Percentiles rank a stretch among this genome's conserved stretches.
Conservation (phyloP, 2,113 vertebrate genomes). For the Microtus montanus region DNA sequence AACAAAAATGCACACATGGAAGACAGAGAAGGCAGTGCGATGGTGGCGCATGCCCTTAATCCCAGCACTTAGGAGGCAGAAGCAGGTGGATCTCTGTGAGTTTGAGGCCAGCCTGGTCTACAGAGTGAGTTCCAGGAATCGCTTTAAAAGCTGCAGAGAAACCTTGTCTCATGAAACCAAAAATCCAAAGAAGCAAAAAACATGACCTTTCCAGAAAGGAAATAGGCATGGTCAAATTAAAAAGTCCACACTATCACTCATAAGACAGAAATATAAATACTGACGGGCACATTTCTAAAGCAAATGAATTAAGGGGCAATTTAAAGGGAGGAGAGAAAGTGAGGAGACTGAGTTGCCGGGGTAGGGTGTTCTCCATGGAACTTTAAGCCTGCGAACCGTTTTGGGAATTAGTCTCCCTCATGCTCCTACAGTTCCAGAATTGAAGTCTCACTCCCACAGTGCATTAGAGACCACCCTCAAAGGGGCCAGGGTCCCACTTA, state of each 20-base stretch:
- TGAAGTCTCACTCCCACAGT: not conserved
- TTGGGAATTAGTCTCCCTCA: not conserved
- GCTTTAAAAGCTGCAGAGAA: not conserved
- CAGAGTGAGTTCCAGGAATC: not conserved
- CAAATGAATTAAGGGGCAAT: not conserved
- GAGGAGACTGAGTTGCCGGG: not conserved
- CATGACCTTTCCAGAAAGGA: conserved; percentile 35
- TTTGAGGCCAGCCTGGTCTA: not conserved
- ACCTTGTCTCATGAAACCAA: not conserved
- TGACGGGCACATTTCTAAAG: not conserved
- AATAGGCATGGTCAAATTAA: not conserved
- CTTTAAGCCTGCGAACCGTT: fast-evolving
- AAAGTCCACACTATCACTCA: not conserved
- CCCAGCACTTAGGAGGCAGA: not conserved
- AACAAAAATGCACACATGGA: not conserved
- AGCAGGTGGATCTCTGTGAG: not conserved
- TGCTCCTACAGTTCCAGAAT: not conserved
- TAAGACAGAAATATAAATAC: not conserved
- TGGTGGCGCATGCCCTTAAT: not conserved
- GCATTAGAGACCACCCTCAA: not conserved
- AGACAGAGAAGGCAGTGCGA: not conserved
- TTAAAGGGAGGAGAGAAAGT: not conserved
- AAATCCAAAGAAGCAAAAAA: not conserved
- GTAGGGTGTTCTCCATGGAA: not conserved
- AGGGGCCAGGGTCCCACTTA: conserved; percentile 83